Conservation (phyloP, 2,888 invertebrate species). For the Yponomeuta malinellus region DNA sequence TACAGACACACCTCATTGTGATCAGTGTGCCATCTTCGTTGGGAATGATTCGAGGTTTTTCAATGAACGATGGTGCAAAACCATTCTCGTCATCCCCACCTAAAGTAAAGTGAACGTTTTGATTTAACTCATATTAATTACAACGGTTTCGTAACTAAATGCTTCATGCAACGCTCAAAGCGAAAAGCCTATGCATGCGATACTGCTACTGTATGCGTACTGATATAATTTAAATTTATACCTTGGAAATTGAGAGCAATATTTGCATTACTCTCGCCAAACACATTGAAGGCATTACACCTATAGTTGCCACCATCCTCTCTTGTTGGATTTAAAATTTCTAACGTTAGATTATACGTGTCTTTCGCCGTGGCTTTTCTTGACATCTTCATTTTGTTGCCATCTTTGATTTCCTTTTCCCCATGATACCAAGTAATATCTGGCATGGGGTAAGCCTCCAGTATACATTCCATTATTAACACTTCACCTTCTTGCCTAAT, state of each 20-base stretch:
- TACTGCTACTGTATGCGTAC: conserved; percentile 21
- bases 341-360: conserved; percentile 92
- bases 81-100: conserved; percentile 95
- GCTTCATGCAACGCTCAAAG: conserved; percentile 58
- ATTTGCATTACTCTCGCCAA: conserved; percentile 99
- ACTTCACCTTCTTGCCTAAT: conserved; percentile 95
- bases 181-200: conserved; percentile 61
- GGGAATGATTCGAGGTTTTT: conserved; percentile 99
- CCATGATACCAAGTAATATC: conserved; percentile 98
- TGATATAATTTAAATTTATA: conserved; percentile 56
- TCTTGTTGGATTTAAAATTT: conserved; percentile 95
- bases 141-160: conserved; percentile 14
- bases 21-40: conserved; percentile 98
- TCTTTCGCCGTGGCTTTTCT: conserved; percentile 93
- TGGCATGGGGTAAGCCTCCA: conserved; percentile 96
- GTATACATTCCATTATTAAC: conserved; percentile 95
- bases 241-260: conserved; percentile 99
- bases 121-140: conserved; percentile 16
- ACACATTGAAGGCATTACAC: conserved; percentile 98
- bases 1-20: conserved; percentile 97
- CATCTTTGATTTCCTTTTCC: conserved; percentile 87
- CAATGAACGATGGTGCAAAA: conserved; percentile 97
- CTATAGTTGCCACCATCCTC: conserved; percentile 99
- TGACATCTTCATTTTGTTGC: conserved; percentile 92
- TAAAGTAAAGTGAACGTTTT: conserved; percentile 50